phyloP scores from a whole-genome alignment of 2,888 invertebrate genomes.

The Didymodactylos carnosus region DNA sequence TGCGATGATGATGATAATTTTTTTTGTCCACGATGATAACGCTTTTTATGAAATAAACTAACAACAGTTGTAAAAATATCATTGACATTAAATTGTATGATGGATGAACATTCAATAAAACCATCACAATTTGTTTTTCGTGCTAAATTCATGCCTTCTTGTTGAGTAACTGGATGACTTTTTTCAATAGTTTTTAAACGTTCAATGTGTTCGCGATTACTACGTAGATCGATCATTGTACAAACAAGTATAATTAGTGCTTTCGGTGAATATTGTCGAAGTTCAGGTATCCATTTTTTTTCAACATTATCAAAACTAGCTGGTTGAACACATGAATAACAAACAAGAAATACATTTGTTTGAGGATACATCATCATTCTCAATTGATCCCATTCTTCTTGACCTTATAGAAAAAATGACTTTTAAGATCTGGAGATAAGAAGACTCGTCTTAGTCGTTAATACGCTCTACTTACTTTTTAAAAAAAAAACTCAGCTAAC shows the following conservation, averaged over 20 bases:
- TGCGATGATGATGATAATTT: too few relatives aligned
- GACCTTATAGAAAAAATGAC: too few relatives aligned
- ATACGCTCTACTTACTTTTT: too few relatives aligned
- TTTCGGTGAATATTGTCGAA: not conserved
- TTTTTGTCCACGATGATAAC: too few relatives aligned
- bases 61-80: too few relatives aligned
- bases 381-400: conserved; percentile 1
- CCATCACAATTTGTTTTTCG: not conserved
- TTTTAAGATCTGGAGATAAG: too few relatives aligned
- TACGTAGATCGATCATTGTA: not conserved
- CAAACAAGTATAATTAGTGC: not conserved
- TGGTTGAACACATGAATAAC: not conserved
- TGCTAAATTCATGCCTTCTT: not conserved
- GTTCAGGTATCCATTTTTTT: conserved; percentile 1
- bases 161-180: not conserved
- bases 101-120: not conserved
- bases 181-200: not conserved
- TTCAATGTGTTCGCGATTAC: not conserved
- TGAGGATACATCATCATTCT: not conserved
- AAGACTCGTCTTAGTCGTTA: too few relatives aligned
- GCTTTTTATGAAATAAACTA: too few relatives aligned
- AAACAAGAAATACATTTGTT: not conserved
- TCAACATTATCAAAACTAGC: not conserved
- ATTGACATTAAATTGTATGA: not conserved
- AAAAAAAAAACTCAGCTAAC: too few relatives aligned